Evolutionary conservation across 2,797 vertebrate genomes (phyloP).

Genomic region (Discoglossus pictus): DNA sequence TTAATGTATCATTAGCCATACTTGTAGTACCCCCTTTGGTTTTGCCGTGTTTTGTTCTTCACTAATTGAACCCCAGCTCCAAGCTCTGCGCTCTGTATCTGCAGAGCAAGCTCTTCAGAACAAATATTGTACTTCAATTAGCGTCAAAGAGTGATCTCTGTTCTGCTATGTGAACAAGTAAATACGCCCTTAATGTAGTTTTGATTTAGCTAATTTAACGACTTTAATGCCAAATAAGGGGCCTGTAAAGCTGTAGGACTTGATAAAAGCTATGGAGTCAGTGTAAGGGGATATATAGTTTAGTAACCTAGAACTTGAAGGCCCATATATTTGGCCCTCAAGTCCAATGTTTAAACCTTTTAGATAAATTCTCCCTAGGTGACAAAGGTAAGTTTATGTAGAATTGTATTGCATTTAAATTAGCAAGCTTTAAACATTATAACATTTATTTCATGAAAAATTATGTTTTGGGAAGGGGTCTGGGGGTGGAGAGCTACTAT

Average conservation of each 20-base stretch:
- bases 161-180: conserved; percentile 52
- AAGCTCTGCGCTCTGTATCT: conserved; percentile 23
- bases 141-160: conserved; percentile 51
- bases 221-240: conserved; percentile 35
- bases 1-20: too few relatives aligned
- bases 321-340: too few relatives aligned
- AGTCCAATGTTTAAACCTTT: too few relatives aligned
- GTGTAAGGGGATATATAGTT: conserved; percentile 19
- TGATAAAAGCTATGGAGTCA: conserved; percentile 27
- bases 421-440: too few relatives aligned
- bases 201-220: conserved; percentile 51
- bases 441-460: too few relatives aligned
- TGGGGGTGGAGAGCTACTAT: too few relatives aligned
- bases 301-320: too few relatives aligned
- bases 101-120: conserved; percentile 8
- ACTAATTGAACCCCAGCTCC: conserved; percentile 38
- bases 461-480: too few relatives aligned
- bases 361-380: too few relatives aligned
- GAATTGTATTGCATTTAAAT: too few relatives aligned
- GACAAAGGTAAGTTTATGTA: too few relatives aligned
- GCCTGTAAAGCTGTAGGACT: conserved; percentile 32
- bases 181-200: conserved; percentile 50
- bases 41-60: conserved; percentile 44
- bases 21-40: too few relatives aligned
- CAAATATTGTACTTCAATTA: conserved; percentile 54